phyloP scores from a whole-genome alignment of 2,113 vertebrate species.

The Nothocercus julius region DNA sequence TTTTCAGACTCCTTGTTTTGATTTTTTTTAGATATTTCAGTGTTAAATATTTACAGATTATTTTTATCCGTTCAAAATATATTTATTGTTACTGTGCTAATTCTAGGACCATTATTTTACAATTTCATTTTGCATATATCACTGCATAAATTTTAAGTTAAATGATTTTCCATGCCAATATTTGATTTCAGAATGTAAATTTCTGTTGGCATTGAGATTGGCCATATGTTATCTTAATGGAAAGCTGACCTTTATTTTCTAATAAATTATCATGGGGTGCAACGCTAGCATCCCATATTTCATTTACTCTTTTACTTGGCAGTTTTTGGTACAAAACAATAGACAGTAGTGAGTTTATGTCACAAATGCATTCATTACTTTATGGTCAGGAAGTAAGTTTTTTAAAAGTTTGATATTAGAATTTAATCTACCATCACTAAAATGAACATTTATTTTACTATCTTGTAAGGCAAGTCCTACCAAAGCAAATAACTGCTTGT shows the following conservation, averaged over 20 bases:
- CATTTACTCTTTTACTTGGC: conserved; percentile 6
- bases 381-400: not conserved
- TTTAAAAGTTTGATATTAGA: not conserved
- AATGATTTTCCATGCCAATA: conserved; percentile 60
- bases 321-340: not conserved
- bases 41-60: not conserved
- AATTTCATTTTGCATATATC: conserved; percentile 50
- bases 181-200: conserved; percentile 30
- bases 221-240: not conserved
- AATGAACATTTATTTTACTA: not conserved
- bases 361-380: not conserved
- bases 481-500: not conserved
- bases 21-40: conserved; percentile 30
- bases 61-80: conserved; percentile 35
- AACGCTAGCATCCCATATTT: not conserved
- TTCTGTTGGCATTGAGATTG: conserved; percentile 1
- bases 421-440: not conserved
- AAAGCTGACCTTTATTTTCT: conserved; percentile 12
- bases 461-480: not conserved
- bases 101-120: conserved; percentile 54
- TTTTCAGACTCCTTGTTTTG: conserved; percentile 10
- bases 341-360: not conserved
- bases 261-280: not conserved
- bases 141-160: conserved; percentile 53
- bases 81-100: conserved; percentile 57